Evolutionary conservation across 2,797 vertebrate genomes (phyloP), one percentile per base, ranked within the genome.

Genomic region (Phoebastria nigripes): DNA sequence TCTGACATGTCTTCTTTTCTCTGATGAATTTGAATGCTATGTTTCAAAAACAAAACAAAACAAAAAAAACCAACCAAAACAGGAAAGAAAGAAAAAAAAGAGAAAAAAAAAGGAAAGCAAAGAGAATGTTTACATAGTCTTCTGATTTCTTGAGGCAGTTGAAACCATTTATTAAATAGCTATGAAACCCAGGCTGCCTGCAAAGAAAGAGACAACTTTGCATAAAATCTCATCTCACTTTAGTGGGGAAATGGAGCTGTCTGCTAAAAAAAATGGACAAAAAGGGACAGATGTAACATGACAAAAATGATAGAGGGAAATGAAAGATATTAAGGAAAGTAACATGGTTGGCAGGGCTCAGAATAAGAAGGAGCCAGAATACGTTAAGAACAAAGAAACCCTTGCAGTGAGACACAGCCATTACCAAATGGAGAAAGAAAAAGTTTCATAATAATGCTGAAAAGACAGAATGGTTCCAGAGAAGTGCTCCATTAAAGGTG

Each of bases 71-170:
- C 65, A 28, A 42, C 3, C 1, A 20, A 44, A 51, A 61, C 8
- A 74, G 10, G 17, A 31, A 65, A 65, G 3, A 18, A 46, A 29
- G 0, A 2, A 21, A 22, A 35, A 24, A 25, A 17, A 2, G 3
- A 1, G 2, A 5, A 2, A 18, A 16, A 22, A 2, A n/a, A 39
- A 18, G 11, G 12, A 51, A 62, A 29, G 3, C 2, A 29, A 39
- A n/a, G 9, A 26, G 20, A 71, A 52, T 61, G 46, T 82, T 88
- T 85, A n/a, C 19, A 66, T 37, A 59, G 9, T 41, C 8, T 21
- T 65, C 47, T 52, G n/a, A 58, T 56, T 80, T 87, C 39, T 31
- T 77, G 37, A 69, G 41, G 31, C 12, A 39, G 24, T 18, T 78
- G 41, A 85, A 85, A 70, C 35, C 5, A 44, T 56, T 55, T 61